A percentile compares a stretch with the other conserved stretches of the same genome.
Evolutionary conservation across 2,888 invertebrate genomes (phyloP).

Genomic region (Ischnus inquisitorius): DNA sequence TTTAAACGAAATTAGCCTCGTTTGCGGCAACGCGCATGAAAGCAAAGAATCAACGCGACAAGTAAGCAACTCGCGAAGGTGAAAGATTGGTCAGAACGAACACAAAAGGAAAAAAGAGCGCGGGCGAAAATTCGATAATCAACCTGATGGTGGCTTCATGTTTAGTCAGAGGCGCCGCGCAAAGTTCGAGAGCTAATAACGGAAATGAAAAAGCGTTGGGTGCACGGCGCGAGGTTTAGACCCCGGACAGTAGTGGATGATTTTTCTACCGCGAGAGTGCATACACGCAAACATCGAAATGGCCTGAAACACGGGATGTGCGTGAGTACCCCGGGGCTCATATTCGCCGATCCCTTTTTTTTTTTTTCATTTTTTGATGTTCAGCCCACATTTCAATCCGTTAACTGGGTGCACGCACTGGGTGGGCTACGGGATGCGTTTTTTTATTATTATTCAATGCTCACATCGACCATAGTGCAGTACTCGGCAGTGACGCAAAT

Average conservation of each 20-base stretch:
- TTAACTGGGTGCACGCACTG: conserved; percentile 44
- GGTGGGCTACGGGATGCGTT: conserved; percentile 2
- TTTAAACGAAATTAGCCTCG: conserved; percentile 11
- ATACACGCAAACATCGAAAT: conserved; percentile 55
- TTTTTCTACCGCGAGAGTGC: conserved; percentile 50
- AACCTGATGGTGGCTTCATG: conserved; percentile 59
- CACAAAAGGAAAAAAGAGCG: neutral
- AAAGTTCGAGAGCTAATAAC: conserved; percentile 62
- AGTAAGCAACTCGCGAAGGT: neutral
- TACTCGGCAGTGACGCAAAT: neutral
- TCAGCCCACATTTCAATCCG: conserved; percentile 59
- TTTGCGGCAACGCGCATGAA: neutral
- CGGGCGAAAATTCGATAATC: conserved; percentile 55
- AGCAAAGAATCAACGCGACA: neutral
- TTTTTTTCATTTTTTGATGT: conserved; percentile 49
- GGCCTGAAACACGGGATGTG: conserved; percentile 44
- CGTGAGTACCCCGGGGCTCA: conserved; percentile 35
- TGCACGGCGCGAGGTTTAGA: conserved; percentile 15
- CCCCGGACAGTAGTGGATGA: conserved; percentile 23
- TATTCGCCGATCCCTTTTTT: conserved; percentile 47
- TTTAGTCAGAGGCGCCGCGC: conserved; percentile 30
- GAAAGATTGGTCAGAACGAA: conserved; percentile 17
- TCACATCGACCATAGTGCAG: conserved; percentile 16
- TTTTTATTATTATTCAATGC: conserved; percentile 22
- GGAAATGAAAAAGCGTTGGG: conserved; percentile 61